Base-by-base conservation (phyloP, 2,797 vertebrate genomes). In the Percopsis omiscomaycus region DNA sequence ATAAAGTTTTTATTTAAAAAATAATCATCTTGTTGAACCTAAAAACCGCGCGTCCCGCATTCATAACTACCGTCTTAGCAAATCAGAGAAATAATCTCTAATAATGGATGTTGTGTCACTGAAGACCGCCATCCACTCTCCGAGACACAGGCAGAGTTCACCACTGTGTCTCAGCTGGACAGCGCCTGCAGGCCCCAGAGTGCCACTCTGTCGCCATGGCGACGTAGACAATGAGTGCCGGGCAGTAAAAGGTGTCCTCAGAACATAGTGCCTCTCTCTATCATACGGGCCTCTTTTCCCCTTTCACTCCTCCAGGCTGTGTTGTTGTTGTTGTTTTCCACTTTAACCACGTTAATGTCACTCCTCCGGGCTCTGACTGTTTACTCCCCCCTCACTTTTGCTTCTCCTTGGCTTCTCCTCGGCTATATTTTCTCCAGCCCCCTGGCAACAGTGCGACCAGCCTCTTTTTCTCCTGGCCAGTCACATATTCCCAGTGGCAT, bases 401-500 rank as follows among this genome's bases (percentile, higher is more conserved):
- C 61, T 63, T 68, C 60, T 47, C 29, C 62, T 16, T 0, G 45
- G 22, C 44, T 44, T 22, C 49, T 59, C 45, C 68, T 29, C 59
- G 69, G 65, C 78, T 74, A 53, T 81, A 59, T 75, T 69, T 59
- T 22, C 62, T 77, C 64, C 59, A 68, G 55, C 73, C 79, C 60
- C 37, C 79, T 75, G 79, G 79, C 67, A 77, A 47, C 67, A 66
- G 58, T 54, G 50, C 58, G 48, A 53, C 37, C 66, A 63, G 56
- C 52, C 75, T 74, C 71, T 73, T 74, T 76, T 64, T 73, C 67
- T 68, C 30, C 0, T 27, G 47, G 50, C 64, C 64, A 58, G 66
- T 76, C 75, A 69, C 75, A 84, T 84, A 84, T 86, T 84, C 75
- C 70, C 67, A 44, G 65, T 74, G 75, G 73, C 82, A 81, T 84